A percentile compares a stretch with the other conserved stretches of the same genome.
Conservation (phyloP, 2,797 vertebrate species). For the Ctenosaura bakeri region DNA sequence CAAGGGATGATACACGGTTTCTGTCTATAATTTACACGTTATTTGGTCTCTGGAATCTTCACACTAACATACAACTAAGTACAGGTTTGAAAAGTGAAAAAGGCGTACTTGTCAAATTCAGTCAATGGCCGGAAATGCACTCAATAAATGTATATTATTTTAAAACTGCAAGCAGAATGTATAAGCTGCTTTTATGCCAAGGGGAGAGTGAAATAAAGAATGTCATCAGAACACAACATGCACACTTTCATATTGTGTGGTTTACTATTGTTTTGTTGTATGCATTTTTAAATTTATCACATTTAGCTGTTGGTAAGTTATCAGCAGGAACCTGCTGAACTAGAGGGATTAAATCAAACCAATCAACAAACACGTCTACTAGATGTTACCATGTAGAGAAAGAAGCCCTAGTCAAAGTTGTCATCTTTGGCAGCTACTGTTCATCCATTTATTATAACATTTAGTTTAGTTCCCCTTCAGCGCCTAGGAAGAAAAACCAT, state of each 20-base stretch:
- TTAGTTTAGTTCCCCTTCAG: background rate
- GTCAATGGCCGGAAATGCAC: too few relatives aligned
- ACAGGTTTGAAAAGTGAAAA: too few relatives aligned
- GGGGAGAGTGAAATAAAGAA: background rate
- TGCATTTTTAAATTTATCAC: background rate
- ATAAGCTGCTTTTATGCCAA: background rate
- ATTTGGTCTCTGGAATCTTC: too few relatives aligned
- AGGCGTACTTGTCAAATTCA: too few relatives aligned
- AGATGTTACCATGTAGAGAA: background rate
- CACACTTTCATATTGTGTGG: background rate
- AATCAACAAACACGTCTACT: background rate
- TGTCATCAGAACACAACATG: background rate
- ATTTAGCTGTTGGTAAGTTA: background rate
- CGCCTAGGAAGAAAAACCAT: background rate
- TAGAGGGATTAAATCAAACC: background rate
- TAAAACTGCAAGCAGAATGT: too few relatives aligned
- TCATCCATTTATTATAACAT: background rate
- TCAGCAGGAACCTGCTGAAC: background rate
- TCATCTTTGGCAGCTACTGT: background rate
- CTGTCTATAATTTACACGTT: too few relatives aligned
- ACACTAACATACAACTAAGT: too few relatives aligned
- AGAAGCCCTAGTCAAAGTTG: background rate
- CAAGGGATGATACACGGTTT: too few relatives aligned
- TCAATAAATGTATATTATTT: too few relatives aligned
- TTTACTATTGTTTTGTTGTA: background rate